Percentiles rank a stretch among this genome's conserved stretches.
These are phyloP conservation scores for Brachionichthys hirsutus DNA, from an alignment of 2,113 vertebrate species.

Conservation along the genomic window DNA sequence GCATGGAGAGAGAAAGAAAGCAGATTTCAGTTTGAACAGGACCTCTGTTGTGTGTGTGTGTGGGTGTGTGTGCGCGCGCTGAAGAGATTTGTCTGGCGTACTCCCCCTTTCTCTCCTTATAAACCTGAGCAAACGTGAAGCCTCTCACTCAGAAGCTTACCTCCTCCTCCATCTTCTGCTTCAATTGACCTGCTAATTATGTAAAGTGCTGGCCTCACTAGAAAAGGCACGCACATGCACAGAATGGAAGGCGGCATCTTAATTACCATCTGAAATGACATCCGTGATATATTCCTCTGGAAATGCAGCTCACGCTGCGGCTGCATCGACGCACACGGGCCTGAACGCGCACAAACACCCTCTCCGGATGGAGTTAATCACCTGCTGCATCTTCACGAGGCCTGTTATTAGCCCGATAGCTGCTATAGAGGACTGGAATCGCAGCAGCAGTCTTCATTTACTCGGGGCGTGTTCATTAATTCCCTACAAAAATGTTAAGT, in stretches of 20 bases:
- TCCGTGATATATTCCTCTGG: constrained; percentile 60
- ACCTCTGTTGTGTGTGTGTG: constrained; percentile 20
- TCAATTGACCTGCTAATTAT: constrained; percentile 72
- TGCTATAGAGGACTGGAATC: constrained; percentile 36
- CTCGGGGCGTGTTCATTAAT: constrained; percentile 5
- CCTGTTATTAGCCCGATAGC: constrained; percentile 29
- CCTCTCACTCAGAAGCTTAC: constrained; percentile 60
- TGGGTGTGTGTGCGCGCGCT: constrained; percentile 8
- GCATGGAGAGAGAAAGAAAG: constrained; percentile 16
- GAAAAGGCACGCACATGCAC: constrained; percentile 36
- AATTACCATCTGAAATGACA: constrained; percentile 70
- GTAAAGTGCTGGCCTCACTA: constrained; percentile 53
- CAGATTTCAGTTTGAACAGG: constrained; percentile 30
- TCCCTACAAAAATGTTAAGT: constrained; percentile 16
- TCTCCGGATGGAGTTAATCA: constrained; percentile 18
- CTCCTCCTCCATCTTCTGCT: constrained; percentile 60
- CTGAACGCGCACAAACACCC: not conserved
- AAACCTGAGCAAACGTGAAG: constrained; percentile 43
- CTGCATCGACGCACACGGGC: not conserved
- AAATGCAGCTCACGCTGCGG: constrained; percentile 19
- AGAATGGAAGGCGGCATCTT: constrained; percentile 55
- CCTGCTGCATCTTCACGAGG: constrained; percentile 33
- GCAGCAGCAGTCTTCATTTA: constrained; percentile 20
- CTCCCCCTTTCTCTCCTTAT: not conserved
- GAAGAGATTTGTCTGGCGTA: constrained; percentile 26